phyloP scores from a whole-genome alignment of 2,888 invertebrate genomes.

The Copidosoma aretas region DNA sequence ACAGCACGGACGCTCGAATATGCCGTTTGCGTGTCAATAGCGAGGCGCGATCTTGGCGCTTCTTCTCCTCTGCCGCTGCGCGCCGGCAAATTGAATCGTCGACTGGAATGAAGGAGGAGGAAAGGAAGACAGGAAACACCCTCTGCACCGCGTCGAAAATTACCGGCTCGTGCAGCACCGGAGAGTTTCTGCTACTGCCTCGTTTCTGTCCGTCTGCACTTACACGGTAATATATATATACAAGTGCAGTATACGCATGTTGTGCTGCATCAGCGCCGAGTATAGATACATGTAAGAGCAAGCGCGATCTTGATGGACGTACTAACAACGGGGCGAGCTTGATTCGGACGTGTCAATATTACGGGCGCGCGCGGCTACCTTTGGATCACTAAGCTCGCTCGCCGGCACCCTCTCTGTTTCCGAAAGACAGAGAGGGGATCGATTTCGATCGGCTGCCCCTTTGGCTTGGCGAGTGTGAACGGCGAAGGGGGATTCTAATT shows the following conservation, averaged over 20 bases:
- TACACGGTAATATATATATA: too few relatives aligned
- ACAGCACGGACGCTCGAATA: background rate
- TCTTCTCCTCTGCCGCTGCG: background rate
- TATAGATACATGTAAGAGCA: too few relatives aligned
- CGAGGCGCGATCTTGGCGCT: background rate
- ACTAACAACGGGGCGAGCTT: conserved; percentile 47
- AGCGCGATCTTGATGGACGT: conserved; percentile 24
- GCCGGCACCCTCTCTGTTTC: background rate
- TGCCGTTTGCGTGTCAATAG: conserved; percentile 17
- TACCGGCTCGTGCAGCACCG: conserved; percentile 21
- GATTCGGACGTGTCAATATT: conserved; percentile 21
- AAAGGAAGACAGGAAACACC: conserved; percentile 58
- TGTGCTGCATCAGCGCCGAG: too few relatives aligned
- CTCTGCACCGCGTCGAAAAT: conserved; percentile 39
- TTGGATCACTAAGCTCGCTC: too few relatives aligned
- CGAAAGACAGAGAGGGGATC: too few relatives aligned
- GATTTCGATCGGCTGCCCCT: too few relatives aligned
- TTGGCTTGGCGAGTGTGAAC: background rate
- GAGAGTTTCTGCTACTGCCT: background rate
- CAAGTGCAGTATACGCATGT: background rate
- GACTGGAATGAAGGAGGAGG: conserved; percentile 19
- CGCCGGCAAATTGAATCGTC: conserved; percentile 44
- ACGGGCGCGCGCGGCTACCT: conserved; percentile 8
- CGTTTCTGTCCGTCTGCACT: background rate
- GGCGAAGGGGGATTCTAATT: background rate